These are phyloP conservation scores for Adineta ricciae DNA, from an alignment of 2,888 invertebrate species.

Conservation along the genomic window DNA sequence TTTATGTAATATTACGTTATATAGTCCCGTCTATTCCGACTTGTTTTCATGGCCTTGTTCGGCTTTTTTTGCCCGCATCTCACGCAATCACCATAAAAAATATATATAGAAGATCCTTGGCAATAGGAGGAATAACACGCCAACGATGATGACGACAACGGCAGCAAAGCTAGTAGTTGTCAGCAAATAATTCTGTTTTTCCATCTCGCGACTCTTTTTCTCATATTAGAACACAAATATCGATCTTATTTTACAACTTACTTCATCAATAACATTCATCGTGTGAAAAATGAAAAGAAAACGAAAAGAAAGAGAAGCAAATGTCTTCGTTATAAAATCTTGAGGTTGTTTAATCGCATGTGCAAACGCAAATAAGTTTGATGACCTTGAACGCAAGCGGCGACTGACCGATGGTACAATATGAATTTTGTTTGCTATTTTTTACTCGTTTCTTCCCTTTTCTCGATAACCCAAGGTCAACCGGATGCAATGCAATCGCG, in stretches of 20 bases:
- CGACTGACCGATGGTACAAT: conserved; percentile 2
- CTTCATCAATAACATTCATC: neutral
- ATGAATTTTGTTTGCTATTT: neutral
- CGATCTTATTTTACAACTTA: neutral
- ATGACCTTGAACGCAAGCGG: neutral
- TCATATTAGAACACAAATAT: neutral
- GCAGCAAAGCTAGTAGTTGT: neutral
- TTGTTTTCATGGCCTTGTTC: neutral
- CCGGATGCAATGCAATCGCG: neutral
- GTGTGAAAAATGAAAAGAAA: neutral
- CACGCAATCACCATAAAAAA: neutral
- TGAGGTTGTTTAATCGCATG: neutral
- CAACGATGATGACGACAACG: neutral
- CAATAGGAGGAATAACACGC: neutral
- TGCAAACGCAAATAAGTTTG: neutral
- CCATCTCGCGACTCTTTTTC: neutral
- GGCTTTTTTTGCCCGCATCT: neutral
- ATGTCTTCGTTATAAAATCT: neutral
- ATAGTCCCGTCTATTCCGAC: neutral
- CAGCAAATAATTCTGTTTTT: neutral
- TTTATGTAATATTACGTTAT: conserved; percentile 13
- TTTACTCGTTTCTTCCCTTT: neutral
- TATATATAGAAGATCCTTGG: neutral
- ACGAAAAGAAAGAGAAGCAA: neutral
- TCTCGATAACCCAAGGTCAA: neutral